These are phyloP conservation scores for Mus spretus DNA, from an alignment of 2,797 vertebrate genomes.

Conservation along the genomic window DNA sequence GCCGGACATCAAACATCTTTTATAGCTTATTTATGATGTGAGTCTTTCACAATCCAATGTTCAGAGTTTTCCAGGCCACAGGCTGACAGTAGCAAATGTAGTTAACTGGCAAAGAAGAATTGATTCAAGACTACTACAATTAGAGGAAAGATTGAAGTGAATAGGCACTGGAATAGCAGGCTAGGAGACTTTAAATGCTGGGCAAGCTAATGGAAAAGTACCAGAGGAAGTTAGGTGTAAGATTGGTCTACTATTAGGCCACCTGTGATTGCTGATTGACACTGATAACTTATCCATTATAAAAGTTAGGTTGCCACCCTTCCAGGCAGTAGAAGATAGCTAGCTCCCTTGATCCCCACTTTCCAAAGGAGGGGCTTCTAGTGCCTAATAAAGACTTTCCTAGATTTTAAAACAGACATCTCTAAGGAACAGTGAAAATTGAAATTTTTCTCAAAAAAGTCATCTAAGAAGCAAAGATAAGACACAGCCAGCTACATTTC, in stretches of 20 bases:
- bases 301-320: background rate
- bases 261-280: conserved; percentile 10
- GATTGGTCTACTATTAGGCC: background rate
- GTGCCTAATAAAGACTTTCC: background rate
- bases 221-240: background rate
- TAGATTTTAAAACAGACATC: background rate
- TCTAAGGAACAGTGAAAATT: conserved; percentile 2
- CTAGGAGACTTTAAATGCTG: background rate
- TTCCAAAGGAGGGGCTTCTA: background rate
- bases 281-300: background rate
- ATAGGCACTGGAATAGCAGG: background rate
- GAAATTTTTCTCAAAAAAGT: background rate
- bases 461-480: background rate
- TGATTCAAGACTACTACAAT: background rate
- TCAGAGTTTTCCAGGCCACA: conserved; percentile 10
- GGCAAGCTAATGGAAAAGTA: background rate
- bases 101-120: background rate
- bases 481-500: background rate
- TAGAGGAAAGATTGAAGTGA: background rate
- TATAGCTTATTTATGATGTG: background rate
- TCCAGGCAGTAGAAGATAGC: background rate
- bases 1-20: background rate
- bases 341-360: background rate
- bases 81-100: background rate
- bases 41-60: background rate